A percentile compares a stretch with the other conserved stretches of the same genome.
Conservation (phyloP, 2,888 invertebrate genomes). For the Zhengitettix transpicula region DNA sequence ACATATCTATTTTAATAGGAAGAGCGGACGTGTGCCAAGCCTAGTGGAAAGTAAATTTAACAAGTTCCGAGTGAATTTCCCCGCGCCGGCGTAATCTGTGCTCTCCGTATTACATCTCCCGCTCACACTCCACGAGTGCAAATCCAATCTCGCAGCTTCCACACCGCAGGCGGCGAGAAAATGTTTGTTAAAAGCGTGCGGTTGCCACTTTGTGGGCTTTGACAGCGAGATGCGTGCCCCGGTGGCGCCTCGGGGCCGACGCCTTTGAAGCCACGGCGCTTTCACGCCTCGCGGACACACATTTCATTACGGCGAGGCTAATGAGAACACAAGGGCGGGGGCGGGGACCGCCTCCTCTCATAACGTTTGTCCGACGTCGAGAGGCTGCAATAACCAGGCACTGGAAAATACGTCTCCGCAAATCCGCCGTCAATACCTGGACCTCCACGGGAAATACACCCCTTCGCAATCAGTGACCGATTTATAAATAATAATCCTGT, state of each 20-base stretch:
- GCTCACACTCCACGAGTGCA: slow-evolving; percentile 3
- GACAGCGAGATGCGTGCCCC: not conserved
- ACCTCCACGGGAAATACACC: no score
- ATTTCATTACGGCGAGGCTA: not conserved
- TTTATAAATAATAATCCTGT: no score
- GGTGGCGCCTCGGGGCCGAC: not conserved
- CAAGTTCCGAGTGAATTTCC: slow-evolving; percentile 16
- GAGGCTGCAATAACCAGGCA: no score
- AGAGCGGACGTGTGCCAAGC: not conserved
- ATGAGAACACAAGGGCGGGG: not conserved
- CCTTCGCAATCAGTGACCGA: no score
- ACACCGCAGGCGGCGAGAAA: not conserved
- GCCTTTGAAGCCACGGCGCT: not conserved
- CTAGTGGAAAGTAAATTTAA: slow-evolving; percentile 9
- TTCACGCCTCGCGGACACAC: not conserved
- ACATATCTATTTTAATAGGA: not conserved
- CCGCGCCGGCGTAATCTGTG: slow-evolving; percentile 3
- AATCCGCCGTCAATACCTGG: no score
- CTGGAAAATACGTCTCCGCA: no score
- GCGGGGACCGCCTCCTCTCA: not conserved
- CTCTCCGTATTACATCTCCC: not conserved
- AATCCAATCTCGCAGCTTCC: slow-evolving; percentile 5
- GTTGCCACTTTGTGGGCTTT: not conserved
- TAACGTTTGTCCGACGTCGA: not conserved
- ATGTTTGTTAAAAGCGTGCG: not conserved